phyloP scores from a whole-genome alignment of 2,888 invertebrate genomes.

The Aleiodes alternator region DNA sequence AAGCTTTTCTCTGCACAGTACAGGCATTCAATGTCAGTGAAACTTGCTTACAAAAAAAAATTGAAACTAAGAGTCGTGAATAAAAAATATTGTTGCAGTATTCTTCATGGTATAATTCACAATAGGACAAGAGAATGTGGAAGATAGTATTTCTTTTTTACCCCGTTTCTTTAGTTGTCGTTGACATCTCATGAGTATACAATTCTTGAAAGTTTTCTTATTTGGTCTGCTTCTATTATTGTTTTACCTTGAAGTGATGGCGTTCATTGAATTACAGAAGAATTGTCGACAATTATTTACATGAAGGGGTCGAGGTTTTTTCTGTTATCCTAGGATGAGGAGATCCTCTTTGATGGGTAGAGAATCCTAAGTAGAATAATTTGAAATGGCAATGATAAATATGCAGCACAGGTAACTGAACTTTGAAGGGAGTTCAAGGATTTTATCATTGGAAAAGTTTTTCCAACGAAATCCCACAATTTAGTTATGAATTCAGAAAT shows the following conservation, averaged over 20 bases:
- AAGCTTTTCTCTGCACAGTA: background rate
- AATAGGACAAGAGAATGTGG: conserved; percentile 1
- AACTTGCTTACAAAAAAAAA: conserved; percentile 6
- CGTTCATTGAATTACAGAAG: conserved; percentile 4
- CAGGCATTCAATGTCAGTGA: background rate
- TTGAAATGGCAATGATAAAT: background rate
- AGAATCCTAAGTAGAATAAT: background rate
- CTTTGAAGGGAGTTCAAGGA: background rate
- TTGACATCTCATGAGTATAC: too few species aligned
- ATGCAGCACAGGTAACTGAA: background rate
- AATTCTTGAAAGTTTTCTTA: too few species aligned
- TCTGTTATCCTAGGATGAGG: background rate
- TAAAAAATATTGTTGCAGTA: conserved; percentile 10
- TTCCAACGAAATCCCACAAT: background rate
- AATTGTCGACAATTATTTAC: conserved; percentile 19
- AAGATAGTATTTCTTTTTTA: background rate
- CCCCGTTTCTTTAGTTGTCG: too few species aligned
- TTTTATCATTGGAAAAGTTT: background rate
- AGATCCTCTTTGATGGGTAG: conserved; percentile 11
- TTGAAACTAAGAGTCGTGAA: background rate
- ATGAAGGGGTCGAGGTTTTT: background rate
- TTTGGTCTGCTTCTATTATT: too few species aligned
- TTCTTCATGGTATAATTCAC: conserved; percentile 18
- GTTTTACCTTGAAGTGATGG: background rate
- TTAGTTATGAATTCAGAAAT: background rate